Conservation (phyloP, 2,113 vertebrate genomes). For the Monopterus albus region DNA sequence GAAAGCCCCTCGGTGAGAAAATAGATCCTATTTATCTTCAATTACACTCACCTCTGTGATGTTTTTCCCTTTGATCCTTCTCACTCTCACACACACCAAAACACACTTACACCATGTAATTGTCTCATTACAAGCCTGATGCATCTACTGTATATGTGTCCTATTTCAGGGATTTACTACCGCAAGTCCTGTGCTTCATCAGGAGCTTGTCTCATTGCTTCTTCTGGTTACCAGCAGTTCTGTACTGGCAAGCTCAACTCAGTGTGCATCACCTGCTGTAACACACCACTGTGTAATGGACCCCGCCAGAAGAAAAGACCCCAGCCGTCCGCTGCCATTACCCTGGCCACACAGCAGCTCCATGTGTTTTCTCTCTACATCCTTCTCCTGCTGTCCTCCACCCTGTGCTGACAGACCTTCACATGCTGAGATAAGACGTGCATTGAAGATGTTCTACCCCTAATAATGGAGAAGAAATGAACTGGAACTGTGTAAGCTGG, state of each 20-base stretch:
- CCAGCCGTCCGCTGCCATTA: slow-evolving; percentile 59
- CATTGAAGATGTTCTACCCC: background rate
- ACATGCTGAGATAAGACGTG: background rate
- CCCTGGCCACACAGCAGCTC: background rate
- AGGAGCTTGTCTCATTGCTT: slow-evolving; percentile 92
- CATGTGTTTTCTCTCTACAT: slow-evolving; percentile 47
- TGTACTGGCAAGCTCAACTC: slow-evolving; percentile 94
- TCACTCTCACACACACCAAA: background rate
- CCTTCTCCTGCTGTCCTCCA: slow-evolving; percentile 56
- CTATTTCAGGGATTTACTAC: slow-evolving; percentile 88
- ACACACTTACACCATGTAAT: background rate
- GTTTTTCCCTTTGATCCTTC: background rate
- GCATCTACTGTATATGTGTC: slow-evolving; percentile 14
- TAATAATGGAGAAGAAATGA: background rate
- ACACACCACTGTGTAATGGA: slow-evolving; percentile 92
- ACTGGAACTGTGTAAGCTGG: slow-evolving; percentile 7
- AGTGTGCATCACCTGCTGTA: slow-evolving; percentile 96
- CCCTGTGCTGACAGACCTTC: slow-evolving; percentile 64
- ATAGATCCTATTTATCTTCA: slow-evolving; percentile 16
- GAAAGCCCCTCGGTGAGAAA: slow-evolving; percentile 24
- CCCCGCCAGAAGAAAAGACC: slow-evolving; percentile 87
- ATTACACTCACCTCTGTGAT: slow-evolving; percentile 10
- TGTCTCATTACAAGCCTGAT: slow-evolving; percentile 20
- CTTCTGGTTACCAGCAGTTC: slow-evolving; percentile 95
- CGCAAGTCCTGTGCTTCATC: slow-evolving; percentile 94